Base-by-base conservation (phyloP, 2,888 invertebrate species). In the Nemotelus nigrinus region DNA sequence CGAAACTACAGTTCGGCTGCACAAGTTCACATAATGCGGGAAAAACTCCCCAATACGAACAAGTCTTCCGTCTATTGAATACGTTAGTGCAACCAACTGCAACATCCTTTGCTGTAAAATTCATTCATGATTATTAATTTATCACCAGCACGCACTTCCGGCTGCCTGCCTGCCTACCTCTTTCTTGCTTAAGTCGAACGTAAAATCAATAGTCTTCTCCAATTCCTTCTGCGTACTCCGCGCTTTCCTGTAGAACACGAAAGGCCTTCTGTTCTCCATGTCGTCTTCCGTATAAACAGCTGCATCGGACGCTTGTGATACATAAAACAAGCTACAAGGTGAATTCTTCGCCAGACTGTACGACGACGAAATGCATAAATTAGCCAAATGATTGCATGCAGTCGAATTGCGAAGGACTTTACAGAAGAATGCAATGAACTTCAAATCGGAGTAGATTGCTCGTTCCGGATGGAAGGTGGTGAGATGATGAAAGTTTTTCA, bases 371-470 rank as follows among this genome's bases (percentile, higher is more conserved):
- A 90, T 88, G 82, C 93, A 93, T 85, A 93, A 88, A 85, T 93
- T 93, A 1, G 91, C 91, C 78, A 94, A 85, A 79, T 90, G 88
- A 85, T 93, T 91, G 82, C 93, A 93, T 7, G 92, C 90, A 25
- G 88, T 89, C 75, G 85, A 84, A 81, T 88, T 88, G 83, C 88
- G 82, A 57, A 89, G 79, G 0, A 83, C 81, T 80, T 85, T 81
- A 43, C 87, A 87, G 78, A 87, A 86, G 80, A 88, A 87, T 5
- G 83, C 84, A 47, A 86, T 83, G 76, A 85, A 86, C 81, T 86
- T 86, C 0, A 87, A 81, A 55, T 87, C 83, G 0, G 83, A 83
- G 78, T 78, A 81, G 3, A 74, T 74, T 4, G 7, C 3, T 39
- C 74, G 74, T 3, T 81, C 76, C 77, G 84, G 83, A 83, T 84